Evolutionary conservation across 2,797 vertebrate genomes (phyloP).

Genomic region (Florisuga fusca): DNA sequence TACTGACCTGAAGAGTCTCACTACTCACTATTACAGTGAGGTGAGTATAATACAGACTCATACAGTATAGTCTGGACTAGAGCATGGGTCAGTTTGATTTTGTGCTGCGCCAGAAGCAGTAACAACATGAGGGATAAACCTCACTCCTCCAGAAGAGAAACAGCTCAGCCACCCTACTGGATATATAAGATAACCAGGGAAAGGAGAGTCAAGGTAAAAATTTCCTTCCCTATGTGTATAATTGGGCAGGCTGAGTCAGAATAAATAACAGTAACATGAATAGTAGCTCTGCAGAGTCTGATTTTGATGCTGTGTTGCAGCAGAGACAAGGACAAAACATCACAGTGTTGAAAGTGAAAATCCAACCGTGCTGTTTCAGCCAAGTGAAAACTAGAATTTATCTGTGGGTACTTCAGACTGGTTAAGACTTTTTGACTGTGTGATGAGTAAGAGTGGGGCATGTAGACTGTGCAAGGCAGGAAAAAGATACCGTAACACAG

Average conservation of each 20-base stretch:
- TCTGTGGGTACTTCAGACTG: background rate
- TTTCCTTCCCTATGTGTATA: too few species aligned
- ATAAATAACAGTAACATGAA: background rate
- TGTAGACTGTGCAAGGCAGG: background rate
- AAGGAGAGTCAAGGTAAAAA: background rate
- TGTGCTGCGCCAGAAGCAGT: background rate
- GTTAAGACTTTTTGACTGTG: background rate
- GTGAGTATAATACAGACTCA: background rate
- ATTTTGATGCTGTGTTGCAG: background rate
- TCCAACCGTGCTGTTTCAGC: background rate
- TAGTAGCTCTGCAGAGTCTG: background rate
- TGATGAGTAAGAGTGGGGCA: background rate
- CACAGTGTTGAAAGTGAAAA: background rate
- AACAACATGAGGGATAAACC: background rate
- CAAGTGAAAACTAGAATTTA: background rate
- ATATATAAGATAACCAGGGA: background rate
- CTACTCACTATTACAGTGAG: background rate
- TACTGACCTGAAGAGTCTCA: background rate
- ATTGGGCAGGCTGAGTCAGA: background rate
- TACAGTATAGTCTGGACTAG: background rate
- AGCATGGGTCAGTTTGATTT: background rate
- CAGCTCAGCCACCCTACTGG: background rate
- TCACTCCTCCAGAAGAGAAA: background rate
- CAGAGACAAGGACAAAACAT: background rate
- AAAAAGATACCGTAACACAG: background rate